Conservation (phyloP, 2,888 invertebrate genomes). For the Volucella bombylans region DNA sequence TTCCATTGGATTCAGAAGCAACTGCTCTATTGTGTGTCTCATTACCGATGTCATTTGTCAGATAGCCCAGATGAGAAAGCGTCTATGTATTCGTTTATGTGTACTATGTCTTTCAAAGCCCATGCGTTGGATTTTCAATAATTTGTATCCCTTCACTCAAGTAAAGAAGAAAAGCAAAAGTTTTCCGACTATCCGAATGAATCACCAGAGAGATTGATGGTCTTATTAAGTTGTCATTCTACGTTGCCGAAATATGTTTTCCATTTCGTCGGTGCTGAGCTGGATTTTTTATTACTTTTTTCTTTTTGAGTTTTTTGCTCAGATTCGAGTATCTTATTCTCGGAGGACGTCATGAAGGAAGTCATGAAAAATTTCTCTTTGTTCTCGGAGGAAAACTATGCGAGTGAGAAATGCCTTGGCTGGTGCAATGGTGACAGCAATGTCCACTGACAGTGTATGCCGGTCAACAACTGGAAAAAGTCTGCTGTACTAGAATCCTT, state of each 20-base stretch:
- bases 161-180: not conserved
- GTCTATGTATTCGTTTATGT: no score
- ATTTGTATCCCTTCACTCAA: not conserved
- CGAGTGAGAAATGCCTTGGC: slow-evolving; percentile 19
- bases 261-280: slow-evolving; percentile 9
- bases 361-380: slow-evolving; percentile 33
- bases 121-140: slow-evolving; percentile 17
- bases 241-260: slow-evolving; percentile 35
- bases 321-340: not conserved
- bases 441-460: not conserved
- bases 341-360: slow-evolving; percentile 4
- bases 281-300: slow-evolving; percentile 8
- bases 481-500: no score
- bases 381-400: slow-evolving; percentile 6
- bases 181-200: slow-evolving; percentile 12
- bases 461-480: no score
- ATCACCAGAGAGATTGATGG: slow-evolving; percentile 29
- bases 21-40: no score
- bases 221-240: slow-evolving; percentile 45
- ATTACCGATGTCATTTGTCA: no score
- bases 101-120: no score
- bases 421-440: slow-evolving; percentile 39
- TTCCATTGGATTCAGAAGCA: no score
- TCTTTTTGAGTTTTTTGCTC: no score
- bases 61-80: no score